These are phyloP conservation scores for Drosophila stalkeri DNA, from an alignment of 2,888 invertebrate species.

Conservation along the genomic window DNA sequence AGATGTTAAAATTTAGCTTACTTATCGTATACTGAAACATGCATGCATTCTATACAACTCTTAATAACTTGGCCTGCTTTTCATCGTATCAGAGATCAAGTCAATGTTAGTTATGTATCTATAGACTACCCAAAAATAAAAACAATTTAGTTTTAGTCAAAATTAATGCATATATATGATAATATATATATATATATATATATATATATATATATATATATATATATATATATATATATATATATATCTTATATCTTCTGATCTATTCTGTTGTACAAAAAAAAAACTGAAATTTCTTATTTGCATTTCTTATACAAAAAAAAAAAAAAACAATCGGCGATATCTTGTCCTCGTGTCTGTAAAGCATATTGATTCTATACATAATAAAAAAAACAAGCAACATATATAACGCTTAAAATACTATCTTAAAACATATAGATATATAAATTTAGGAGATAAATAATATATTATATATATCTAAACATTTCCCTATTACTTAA, in stretches of 20 bases:
- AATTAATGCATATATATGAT: slow-evolving; percentile 30
- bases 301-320: slow-evolving; percentile 25
- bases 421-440: slow-evolving; percentile 41
- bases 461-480: slow-evolving; percentile 21
- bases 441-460: slow-evolving; percentile 38
- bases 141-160: slow-evolving; percentile 27
- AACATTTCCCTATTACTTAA: slow-evolving; percentile 45
- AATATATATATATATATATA: slow-evolving; percentile 1
- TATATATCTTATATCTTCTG: not conserved
- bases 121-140: slow-evolving; percentile 9
- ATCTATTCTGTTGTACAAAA: slow-evolving; percentile 18
- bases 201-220: not conserved
- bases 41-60: slow-evolving; percentile 16
- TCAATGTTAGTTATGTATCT: slow-evolving; percentile 16
- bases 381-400: slow-evolving; percentile 33
- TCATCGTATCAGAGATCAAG: slow-evolving; percentile 13
- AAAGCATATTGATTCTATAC: slow-evolving; percentile 39
- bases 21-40: not conserved
- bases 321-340: slow-evolving; percentile 9
- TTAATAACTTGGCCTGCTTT: slow-evolving; percentile 14
- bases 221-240: slow-evolving; percentile 11
- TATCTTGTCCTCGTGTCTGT: slow-evolving; percentile 39
- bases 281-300: slow-evolving; percentile 17
- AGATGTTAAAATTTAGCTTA: not conserved
- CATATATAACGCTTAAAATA: slow-evolving; percentile 49